A percentile compares a stretch with the other conserved stretches of the same genome.
These are phyloP conservation scores for Isoperla grammatica DNA, from an alignment of 2,888 invertebrate genomes.

Conservation along the genomic window DNA sequence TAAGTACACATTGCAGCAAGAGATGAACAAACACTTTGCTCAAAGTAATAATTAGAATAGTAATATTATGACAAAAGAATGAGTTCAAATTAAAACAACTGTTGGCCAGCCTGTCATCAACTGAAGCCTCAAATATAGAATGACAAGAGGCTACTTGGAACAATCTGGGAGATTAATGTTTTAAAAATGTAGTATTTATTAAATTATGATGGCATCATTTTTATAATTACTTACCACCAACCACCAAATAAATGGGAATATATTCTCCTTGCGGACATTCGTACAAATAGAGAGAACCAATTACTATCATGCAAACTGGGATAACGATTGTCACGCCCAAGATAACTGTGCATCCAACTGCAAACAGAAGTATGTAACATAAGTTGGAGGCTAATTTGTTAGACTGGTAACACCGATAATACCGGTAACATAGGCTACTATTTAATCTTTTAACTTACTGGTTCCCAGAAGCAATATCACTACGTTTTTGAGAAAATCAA, in stretches of 20 bases:
- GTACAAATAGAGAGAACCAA: conserved; percentile 57
- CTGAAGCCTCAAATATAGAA: too few relatives aligned
- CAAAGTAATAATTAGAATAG: too few relatives aligned
- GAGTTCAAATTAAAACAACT: too few relatives aligned
- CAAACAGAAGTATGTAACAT: conserved; percentile 35
- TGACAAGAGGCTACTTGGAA: too few relatives aligned
- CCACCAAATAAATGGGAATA: conserved; percentile 63
- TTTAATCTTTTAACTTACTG: conserved; percentile 48
- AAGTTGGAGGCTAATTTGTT: background rate
- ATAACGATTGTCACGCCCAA: conserved; percentile 57
- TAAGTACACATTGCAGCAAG: too few relatives aligned
- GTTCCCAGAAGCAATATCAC: conserved; percentile 56
- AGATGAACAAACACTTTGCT: too few relatives aligned
- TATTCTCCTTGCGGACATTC: conserved; percentile 61
- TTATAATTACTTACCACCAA: conserved; percentile 49
- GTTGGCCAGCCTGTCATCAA: too few relatives aligned
- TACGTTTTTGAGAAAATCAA: conserved; percentile 57
- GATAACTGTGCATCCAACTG: conserved; percentile 61
- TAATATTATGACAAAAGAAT: too few relatives aligned
- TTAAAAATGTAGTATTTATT: too few relatives aligned
- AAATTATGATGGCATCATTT: background rate
- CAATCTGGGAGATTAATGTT: too few relatives aligned
- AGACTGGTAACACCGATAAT: background rate
- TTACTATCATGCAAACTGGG: conserved; percentile 62
- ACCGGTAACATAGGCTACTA: too few relatives aligned